Evolutionary conservation across 1,140 invertebrate species (phyloP).

Genomic region (Orius insidiosus): DNA sequence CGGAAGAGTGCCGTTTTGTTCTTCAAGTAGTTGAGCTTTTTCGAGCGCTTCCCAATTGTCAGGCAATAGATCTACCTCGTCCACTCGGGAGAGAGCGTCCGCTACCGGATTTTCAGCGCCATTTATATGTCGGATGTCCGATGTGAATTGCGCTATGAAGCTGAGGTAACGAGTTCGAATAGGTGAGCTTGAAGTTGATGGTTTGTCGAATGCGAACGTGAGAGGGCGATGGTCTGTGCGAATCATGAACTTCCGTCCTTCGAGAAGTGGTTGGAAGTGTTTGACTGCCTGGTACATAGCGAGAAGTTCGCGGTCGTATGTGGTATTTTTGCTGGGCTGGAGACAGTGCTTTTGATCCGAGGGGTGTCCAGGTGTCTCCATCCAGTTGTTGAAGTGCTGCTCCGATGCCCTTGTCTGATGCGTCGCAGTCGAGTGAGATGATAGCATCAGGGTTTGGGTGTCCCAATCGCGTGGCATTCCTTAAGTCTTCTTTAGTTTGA

Average conservation of each 20-base stretch:
- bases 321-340: slow-evolving; percentile 23
- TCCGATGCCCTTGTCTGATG: slow-evolving; percentile 18
- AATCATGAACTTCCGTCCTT: slow-evolving; percentile 24
- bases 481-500: slow-evolving; percentile 24
- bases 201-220: background rate
- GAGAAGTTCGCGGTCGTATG: slow-evolving; percentile 30
- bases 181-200: slow-evolving; percentile 19
- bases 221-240: slow-evolving; percentile 22
- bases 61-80: slow-evolving; percentile 3
- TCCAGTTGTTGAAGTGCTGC: slow-evolving; percentile 16
- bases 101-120: slow-evolving; percentile 17
- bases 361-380: slow-evolving; percentile 18
- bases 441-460: slow-evolving; percentile 11
- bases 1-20: background rate
- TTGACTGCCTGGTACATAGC: slow-evolving; percentile 28
- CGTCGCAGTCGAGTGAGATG: slow-evolving; percentile 17
- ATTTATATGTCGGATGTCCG: slow-evolving; percentile 23
- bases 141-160: slow-evolving; percentile 26
- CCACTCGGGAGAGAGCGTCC: slow-evolving; percentile 6
- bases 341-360: slow-evolving; percentile 25
- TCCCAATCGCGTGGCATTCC: slow-evolving; percentile 15
- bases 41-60: background rate
- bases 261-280: slow-evolving; percentile 27
- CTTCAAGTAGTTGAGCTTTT: background rate
- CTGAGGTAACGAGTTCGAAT: slow-evolving; percentile 26